Base-by-base conservation (phyloP, 2,113 vertebrate species). In the Podiceps cristatus region DNA sequence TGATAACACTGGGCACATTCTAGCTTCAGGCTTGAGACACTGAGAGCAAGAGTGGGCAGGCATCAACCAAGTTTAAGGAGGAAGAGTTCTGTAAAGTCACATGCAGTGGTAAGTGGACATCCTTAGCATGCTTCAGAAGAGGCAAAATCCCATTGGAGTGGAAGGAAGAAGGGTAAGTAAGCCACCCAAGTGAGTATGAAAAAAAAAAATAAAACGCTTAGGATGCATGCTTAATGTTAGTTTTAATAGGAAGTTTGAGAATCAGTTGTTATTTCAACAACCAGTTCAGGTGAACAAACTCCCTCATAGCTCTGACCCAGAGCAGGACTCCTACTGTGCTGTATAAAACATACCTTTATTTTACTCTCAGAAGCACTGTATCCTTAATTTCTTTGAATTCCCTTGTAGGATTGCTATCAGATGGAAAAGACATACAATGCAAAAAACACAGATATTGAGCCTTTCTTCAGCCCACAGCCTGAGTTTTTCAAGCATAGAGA, bases 181-280 rank as follows among this genome's bases (percentile, higher is more conserved):
- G 29, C 13, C 27, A 78, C 13, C 5, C 18, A 44, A 40, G 5
- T 25, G 35, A 24, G 11, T 18, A 37, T 16, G 37, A 23, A 62
- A 75, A 58, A 58, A 31, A 25, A n/a, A n/a, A n/a, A n/a, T n/a
- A n/a, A 37, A n/a, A 22, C 20, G 55, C 37, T 67, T 53, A 19
- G 11, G 45, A 66, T 74, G 33, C 3, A 6, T 23, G 5, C 3
- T 83, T 1, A 0, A 6, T 37, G 10, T 52, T 50, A 28, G 5
- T 35, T 91, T 76, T 44, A 49, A 56, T 8, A 69, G 13, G 27
- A 66, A 78, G 13, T 52, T 37, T 52, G 33, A 60, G 29, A 82
- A 44, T 23, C 7, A 19, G 13, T 53, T 45, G 3, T 35, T 87
- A 69, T 66, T 85, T 88, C 59, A 67, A 66, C 14, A 74, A 23